Evolutionary conservation across 2,113 vertebrate genomes (phyloP).

Genomic region (Hiodon tergisus): DNA sequence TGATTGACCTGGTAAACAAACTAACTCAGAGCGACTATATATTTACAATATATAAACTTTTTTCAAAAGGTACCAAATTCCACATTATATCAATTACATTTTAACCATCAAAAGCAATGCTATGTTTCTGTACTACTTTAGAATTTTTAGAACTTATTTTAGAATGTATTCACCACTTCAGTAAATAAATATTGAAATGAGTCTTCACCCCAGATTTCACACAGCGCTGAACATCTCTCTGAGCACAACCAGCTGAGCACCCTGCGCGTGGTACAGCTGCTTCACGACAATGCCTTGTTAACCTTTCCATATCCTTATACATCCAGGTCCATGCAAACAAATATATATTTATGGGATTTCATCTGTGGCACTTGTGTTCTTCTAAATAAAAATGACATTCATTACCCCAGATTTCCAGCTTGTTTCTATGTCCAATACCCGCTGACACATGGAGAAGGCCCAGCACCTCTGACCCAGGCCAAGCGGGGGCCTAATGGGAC

Average conservation of each 20-base stretch:
- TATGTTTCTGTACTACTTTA: no score
- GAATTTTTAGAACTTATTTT: no score
- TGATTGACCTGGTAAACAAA: no score
- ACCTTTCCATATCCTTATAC: neutral
- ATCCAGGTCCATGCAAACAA: neutral
- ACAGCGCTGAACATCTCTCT: neutral
- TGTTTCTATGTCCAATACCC: neutral
- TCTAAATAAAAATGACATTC: neutral
- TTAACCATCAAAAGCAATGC: no score
- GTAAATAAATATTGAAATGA: neutral
- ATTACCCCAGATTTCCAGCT: neutral
- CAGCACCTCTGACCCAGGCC: slow-evolving; percentile 16
- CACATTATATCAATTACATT: no score
- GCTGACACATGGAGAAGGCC: neutral
- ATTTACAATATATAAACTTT: no score
- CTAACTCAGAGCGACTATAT: no score
- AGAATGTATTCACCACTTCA: neutral
- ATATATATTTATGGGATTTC: neutral
- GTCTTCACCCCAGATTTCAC: neutral
- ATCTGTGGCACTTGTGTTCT: no score
- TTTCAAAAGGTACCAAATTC: no score
- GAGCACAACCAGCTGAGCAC: neutral
- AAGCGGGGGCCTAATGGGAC: slow-evolving; percentile 26
- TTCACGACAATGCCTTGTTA: neutral
- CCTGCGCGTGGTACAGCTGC: neutral